These are phyloP conservation scores for Orchesella flavescens DNA, from an alignment of 2,888 invertebrate genomes.

Conservation along the genomic window DNA sequence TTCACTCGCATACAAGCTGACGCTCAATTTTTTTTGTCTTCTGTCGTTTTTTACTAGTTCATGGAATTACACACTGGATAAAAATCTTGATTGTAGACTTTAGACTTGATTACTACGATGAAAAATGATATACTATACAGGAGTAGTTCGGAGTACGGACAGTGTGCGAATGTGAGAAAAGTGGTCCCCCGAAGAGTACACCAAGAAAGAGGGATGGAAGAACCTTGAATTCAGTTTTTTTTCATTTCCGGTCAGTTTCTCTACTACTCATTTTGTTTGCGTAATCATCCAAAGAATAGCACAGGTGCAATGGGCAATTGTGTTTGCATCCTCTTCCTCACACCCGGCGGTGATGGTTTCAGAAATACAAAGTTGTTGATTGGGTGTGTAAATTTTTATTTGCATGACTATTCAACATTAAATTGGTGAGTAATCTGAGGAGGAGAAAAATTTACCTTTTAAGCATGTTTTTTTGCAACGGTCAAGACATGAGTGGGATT, in stretches of 20 bases:
- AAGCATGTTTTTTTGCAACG: no score
- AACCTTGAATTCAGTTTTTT: slow-evolving; percentile 55
- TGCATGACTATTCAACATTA: no score
- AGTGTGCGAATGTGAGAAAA: slow-evolving; percentile 28
- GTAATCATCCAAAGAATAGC: slow-evolving; percentile 14
- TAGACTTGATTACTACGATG: not conserved
- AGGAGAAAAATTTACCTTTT: no score
- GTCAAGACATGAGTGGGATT: no score
- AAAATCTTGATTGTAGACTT: slow-evolving; percentile 7
- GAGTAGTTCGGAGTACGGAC: not conserved
- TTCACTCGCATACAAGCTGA: slow-evolving; percentile 20
- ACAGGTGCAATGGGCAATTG: not conserved
- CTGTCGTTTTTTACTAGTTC: not conserved
- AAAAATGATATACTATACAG: not conserved
- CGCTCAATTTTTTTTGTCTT: not conserved
- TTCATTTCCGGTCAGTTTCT: slow-evolving; percentile 49
- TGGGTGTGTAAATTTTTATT: not conserved
- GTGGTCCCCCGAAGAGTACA: not conserved
- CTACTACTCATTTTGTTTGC: not conserved
- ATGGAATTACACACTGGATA: not conserved
- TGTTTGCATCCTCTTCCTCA: not conserved
- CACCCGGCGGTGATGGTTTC: not conserved
- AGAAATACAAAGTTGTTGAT: not conserved
- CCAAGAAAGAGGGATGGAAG: not conserved
- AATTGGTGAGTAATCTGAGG: no score